phyloP scores from a whole-genome alignment of 2,113 vertebrate genomes.

The Thermophis baileyi region DNA sequence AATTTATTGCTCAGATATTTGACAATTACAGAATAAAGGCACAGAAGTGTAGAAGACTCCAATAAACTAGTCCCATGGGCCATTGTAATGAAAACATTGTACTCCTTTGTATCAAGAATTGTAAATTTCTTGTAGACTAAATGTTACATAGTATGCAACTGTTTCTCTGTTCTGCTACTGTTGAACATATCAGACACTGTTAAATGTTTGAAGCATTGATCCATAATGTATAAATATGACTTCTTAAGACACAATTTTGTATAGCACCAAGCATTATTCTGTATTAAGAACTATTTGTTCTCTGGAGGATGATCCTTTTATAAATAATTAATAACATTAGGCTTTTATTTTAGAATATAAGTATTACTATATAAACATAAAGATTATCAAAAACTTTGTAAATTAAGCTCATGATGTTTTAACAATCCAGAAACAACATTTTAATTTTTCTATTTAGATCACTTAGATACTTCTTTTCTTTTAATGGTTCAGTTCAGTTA shows the following conservation, averaged over 20 bases:
- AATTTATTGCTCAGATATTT: slow-evolving; percentile 50
- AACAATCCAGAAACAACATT: not conserved
- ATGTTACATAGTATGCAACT: accelerated
- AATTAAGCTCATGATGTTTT: not conserved
- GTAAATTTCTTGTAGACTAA: not conserved
- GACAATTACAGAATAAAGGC: slow-evolving; percentile 12
- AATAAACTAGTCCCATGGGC: slow-evolving; percentile 11
- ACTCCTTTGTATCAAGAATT: not conserved
- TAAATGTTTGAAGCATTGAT: slow-evolving; percentile 25
- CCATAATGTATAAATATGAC: slow-evolving; percentile 20
- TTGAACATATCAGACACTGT: not conserved
- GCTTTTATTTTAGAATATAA: not conserved
- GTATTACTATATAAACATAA: slow-evolving; percentile 27
- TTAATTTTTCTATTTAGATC: not conserved
- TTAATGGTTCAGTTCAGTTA: not conserved
- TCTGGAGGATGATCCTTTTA: not conserved
- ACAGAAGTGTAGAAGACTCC: slow-evolving; percentile 15
- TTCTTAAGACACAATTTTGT: not conserved
- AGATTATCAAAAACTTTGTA: not conserved
- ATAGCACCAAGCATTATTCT: not conserved
- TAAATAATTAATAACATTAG: not conserved
- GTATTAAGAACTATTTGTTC: not conserved
- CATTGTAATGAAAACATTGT: not conserved
- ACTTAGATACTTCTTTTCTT: not conserved
- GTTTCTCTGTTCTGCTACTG: not conserved